phyloP scores from a whole-genome alignment of 2,113 vertebrate genomes.

The Eptesicus fuscus region DNA sequence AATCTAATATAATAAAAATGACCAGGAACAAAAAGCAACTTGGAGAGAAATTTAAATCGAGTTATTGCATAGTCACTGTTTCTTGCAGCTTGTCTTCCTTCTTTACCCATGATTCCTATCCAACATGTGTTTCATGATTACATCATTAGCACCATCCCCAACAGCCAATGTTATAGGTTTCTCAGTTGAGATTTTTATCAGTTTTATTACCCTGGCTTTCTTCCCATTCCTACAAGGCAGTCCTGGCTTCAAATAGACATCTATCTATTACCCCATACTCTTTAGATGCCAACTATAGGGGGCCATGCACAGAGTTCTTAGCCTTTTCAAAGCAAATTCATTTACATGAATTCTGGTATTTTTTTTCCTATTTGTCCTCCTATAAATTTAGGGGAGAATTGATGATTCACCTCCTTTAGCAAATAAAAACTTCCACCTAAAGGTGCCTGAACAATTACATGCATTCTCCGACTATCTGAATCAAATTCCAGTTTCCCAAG shows the following conservation, averaged over 20 bases:
- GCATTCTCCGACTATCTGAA: slow-evolving; percentile 95
- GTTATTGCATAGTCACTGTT: slow-evolving; percentile 99
- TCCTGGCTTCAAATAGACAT: slow-evolving; percentile 90
- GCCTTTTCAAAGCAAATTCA: slow-evolving; percentile 97
- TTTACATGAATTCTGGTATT: slow-evolving; percentile 89
- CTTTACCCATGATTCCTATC: slow-evolving; percentile 99
- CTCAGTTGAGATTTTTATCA: slow-evolving; percentile 94
- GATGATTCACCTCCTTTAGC: slow-evolving; percentile 97
- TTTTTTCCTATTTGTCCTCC: slow-evolving; percentile 95
- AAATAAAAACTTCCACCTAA: slow-evolving; percentile 93
- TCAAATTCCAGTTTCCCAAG: slow-evolving; percentile 89
- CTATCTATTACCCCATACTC: slow-evolving; percentile 90
- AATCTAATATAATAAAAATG: slow-evolving; percentile 99
- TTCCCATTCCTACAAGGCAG: slow-evolving; percentile 95
- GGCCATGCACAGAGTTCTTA: slow-evolving; percentile 93
- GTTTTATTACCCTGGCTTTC: slow-evolving; percentile 97
- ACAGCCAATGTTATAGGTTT: slow-evolving; percentile 95
- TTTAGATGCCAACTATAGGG: slow-evolving; percentile 90
- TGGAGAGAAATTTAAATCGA: slow-evolving; percentile 96
- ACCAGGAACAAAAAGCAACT: slow-evolving; percentile 92
- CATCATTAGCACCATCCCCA: slow-evolving; percentile 96
- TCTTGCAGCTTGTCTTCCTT: slow-evolving; percentile 96
- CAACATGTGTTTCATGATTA: slow-evolving; percentile 99
- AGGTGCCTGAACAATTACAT: slow-evolving; percentile 93
- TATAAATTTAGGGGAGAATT: slow-evolving; percentile 88